Evolutionary conservation across 2,888 invertebrate genomes (phyloP).

Genomic region (Hirudinaria manillensis): DNA sequence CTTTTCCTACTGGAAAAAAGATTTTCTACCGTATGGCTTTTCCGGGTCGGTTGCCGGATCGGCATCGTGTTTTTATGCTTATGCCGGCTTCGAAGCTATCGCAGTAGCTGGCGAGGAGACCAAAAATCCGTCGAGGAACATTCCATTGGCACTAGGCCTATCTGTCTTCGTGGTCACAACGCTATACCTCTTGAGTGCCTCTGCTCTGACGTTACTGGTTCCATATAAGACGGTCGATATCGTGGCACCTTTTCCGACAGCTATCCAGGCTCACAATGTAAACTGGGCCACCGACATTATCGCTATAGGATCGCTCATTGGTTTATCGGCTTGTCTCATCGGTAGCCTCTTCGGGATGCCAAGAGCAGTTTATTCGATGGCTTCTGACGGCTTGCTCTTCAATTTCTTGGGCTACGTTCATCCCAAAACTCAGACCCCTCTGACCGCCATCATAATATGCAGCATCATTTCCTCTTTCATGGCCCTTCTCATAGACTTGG

Average conservation of each 20-base stretch:
- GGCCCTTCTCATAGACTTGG: constrained; percentile 77
- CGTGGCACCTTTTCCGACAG: constrained; percentile 47
- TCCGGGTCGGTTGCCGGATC: constrained; percentile 52
- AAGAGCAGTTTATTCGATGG: constrained; percentile 81
- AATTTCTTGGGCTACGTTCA: constrained; percentile 66
- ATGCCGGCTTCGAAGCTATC: constrained; percentile 53
- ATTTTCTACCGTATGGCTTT: constrained; percentile 48
- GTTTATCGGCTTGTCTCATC: constrained; percentile 53
- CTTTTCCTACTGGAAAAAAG: constrained; percentile 66
- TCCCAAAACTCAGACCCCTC: constrained; percentile 65
- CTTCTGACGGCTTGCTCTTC: constrained; percentile 78
- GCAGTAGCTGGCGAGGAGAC: constrained; percentile 55
- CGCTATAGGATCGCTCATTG: constrained; percentile 47
- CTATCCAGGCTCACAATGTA: constrained; percentile 43
- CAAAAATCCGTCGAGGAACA: constrained; percentile 48
- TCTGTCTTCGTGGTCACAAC: constrained; percentile 46
- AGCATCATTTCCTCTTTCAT: constrained; percentile 58
- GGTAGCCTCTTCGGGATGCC: constrained; percentile 80
- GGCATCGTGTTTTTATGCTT: constrained; percentile 54
- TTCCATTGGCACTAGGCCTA: constrained; percentile 51
- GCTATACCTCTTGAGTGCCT: constrained; percentile 47
- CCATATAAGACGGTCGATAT: constrained; percentile 45
- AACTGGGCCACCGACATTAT: constrained; percentile 47
- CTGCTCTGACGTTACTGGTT: constrained; percentile 48
- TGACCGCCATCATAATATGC: constrained; percentile 48